These are phyloP conservation scores for Phodopus roborovskii DNA, from an alignment of 2,113 vertebrate species.

Conservation along the genomic window DNA sequence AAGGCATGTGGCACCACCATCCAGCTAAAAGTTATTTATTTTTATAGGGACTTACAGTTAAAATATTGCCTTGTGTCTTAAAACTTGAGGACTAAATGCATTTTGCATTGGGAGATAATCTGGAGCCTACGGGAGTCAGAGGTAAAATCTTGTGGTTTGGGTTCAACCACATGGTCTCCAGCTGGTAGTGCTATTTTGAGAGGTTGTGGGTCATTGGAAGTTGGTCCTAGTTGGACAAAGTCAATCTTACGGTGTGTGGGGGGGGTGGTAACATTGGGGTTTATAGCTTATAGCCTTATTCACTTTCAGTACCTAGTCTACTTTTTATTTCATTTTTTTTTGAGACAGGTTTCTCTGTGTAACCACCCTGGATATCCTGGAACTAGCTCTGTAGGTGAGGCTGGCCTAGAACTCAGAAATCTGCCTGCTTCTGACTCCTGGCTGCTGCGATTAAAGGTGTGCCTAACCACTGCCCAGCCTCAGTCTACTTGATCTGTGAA, in stretches of 20 bases:
- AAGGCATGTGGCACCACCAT: no score
- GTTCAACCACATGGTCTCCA: not conserved
- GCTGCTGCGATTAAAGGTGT: not conserved
- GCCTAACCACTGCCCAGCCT: not conserved
- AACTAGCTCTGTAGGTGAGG: not conserved
- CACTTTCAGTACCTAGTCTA: not conserved
- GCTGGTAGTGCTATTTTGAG: not conserved
- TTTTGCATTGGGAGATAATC: not conserved
- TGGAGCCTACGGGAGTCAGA: not conserved
- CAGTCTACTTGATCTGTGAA: not conserved
- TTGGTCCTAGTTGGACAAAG: not conserved
- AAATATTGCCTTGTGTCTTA: not conserved
- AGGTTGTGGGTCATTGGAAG: not conserved
- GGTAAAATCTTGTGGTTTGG: not conserved
- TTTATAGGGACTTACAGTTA: not conserved
- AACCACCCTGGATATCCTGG: not conserved
- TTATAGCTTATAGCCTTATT: not conserved
- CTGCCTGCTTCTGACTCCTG: not conserved
- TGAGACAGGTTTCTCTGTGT: not conserved
- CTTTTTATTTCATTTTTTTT: not conserved
- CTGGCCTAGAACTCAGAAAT: not conserved
- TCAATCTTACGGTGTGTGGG: not conserved
- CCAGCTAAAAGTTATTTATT: not conserved
- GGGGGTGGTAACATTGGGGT: not conserved
- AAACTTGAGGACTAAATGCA: not conserved